Conservation (phyloP, 1,140 invertebrate species). For the Drosophila setifemur region DNA sequence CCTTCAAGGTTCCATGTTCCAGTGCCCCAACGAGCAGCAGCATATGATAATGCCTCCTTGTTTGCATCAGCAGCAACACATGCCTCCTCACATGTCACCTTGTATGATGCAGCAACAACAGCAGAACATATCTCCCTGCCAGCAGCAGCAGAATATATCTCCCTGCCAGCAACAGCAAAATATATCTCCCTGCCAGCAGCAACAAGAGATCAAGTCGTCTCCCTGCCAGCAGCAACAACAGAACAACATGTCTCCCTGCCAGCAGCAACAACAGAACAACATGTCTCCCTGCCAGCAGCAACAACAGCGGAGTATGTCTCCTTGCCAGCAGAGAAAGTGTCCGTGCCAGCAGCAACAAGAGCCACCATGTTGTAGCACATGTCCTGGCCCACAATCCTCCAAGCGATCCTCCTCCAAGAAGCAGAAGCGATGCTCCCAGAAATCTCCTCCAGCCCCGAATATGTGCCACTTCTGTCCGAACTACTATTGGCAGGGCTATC, state of each 20-base stretch:
- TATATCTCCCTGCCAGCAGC: neutral
- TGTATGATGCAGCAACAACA: neutral
- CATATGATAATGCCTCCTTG: too few species aligned
- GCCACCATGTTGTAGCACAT: too few species aligned
- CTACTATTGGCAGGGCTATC: conserved; percentile 40
- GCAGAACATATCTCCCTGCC: neutral
- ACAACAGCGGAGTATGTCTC: too few species aligned
- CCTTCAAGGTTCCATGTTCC: too few species aligned
- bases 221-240: neutral
- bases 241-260: neutral
- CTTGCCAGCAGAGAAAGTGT: neutral
- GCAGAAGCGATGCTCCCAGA: neutral
- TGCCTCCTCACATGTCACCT: too few species aligned
- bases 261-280: neutral
- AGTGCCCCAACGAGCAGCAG: neutral
- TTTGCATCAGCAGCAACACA: neutral
- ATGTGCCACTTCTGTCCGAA: conserved; percentile 20
- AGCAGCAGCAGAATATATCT: neutral
- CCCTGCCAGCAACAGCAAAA: neutral
- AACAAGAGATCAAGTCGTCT: neutral
- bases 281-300: too few species aligned
- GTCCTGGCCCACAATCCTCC: too few species aligned
- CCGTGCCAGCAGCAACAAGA: neutral
- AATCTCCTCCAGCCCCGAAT: neutral
- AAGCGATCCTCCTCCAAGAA: neutral